Base-by-base conservation (phyloP, 37 sponge, comb jelly and placozoan genomes). In the Cliona cf. orientalis region DNA sequence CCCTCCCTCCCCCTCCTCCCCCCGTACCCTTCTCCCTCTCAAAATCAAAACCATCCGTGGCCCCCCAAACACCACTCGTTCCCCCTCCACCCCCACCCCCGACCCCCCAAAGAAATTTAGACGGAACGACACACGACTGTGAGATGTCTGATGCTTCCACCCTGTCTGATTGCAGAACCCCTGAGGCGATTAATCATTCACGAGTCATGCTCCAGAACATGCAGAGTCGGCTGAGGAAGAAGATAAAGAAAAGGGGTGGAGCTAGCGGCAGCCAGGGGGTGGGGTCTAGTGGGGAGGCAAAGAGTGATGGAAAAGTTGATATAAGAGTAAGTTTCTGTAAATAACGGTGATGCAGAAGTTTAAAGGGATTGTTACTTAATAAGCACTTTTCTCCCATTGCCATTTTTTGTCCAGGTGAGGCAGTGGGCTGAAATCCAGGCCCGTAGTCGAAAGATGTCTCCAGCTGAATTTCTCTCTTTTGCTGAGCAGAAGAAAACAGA, bases 341-440 rank as follows among this genome's bases (percentile, higher is more conserved):
- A 12, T 22, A 9, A 25, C 43, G 28, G 14, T n/a, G n/a, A n/a
- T n/a, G n/a, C n/a, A n/a, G n/a, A n/a, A n/a, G n/a, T n/a, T n/a
- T n/a, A n/a, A n/a, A n/a, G n/a, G n/a, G n/a, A n/a, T n/a, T n/a
- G n/a, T n/a, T n/a, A n/a, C n/a, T n/a, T n/a, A n/a, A 6, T 21
- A 22, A 34, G 14, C 1, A 80, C 26, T 69, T n/a, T 12, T 21
- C 72, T 29, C 34, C n/a, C n/a, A n/a, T n/a, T n/a, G n/a, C n/a
- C n/a, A n/a, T n/a, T n/a, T 66, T 17, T 23, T 60, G 4, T 53
- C 36, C 46, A 91, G 87, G n/a, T 44, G 3, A 37, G 35, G n/a
- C 92, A 82, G 75, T 91, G 92, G 92, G 83, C 83, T 5, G 92
- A 91, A 69, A 91, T 91, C 29, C 92, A 91, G 38, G 73, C 87